These are phyloP conservation scores for Eupithecia dodoneata DNA, from an alignment of 2,888 invertebrate genomes.

Conservation along the genomic window DNA sequence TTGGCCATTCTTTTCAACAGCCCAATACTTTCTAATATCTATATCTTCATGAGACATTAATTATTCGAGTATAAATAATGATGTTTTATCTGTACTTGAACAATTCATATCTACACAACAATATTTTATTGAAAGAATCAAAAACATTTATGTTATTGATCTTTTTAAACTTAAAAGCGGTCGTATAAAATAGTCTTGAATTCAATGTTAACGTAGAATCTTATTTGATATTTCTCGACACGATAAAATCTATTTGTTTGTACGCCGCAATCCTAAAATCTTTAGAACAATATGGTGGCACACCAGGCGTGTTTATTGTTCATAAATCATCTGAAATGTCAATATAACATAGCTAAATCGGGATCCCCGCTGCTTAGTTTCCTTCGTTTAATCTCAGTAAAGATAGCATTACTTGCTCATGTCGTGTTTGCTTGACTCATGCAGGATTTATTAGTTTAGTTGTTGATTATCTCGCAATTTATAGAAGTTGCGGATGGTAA, in stretches of 20 bases:
- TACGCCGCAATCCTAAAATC: conserved; percentile 34
- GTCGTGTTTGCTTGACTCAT: conserved; percentile 45
- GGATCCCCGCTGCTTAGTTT: conserved; percentile 51
- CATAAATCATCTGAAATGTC: conserved; percentile 75
- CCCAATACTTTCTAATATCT: neutral
- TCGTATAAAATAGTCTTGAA: neutral
- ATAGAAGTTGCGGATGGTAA: conserved; percentile 23
- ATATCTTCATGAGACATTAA: neutral
- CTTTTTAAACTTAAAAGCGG: neutral
- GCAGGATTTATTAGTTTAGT: conserved; percentile 41
- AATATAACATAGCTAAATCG: conserved; percentile 65
- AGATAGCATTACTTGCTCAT: conserved; percentile 53
- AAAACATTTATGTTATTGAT: neutral
- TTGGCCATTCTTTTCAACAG: neutral
- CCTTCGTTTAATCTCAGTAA: conserved; percentile 45
- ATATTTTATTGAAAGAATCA: neutral
- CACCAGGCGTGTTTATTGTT: conserved; percentile 63
- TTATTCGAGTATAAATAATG: neutral
- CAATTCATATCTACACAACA: no score
- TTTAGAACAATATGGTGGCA: conserved; percentile 63
- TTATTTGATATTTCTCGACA: neutral
- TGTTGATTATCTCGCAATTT: conserved; percentile 43
- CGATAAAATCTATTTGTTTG: neutral
- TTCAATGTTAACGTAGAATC: neutral
- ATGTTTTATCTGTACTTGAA: no score